Evolutionary conservation across 2,888 invertebrate genomes (phyloP).

Genomic region (Synanthedon andrenaeformis): DNA sequence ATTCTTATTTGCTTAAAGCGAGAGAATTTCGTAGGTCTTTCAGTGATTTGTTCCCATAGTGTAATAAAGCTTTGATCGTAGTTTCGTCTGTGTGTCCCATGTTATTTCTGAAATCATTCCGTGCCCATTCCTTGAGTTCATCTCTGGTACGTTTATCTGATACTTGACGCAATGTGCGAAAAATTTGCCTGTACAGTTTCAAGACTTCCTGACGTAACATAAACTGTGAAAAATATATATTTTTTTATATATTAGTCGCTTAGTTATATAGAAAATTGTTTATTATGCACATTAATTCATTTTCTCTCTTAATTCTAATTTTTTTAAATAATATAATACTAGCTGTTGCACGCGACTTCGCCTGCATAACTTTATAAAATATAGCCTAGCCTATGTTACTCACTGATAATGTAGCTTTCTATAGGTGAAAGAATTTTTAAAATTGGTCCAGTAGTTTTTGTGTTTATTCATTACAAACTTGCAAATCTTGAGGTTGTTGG

Average conservation of each 20-base stretch:
- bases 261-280: neutral
- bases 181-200: conserved; percentile 79
- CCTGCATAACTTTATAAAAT: no score
- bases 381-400: no score
- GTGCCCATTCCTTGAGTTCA: conserved; percentile 80
- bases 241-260: neutral
- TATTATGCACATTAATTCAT: neutral
- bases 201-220: conserved; percentile 83
- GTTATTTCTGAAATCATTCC: conserved; percentile 79
- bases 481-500: no score
- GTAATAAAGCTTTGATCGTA: conserved; percentile 77
- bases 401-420: no score
- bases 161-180: conserved; percentile 75
- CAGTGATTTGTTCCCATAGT: conserved; percentile 77
- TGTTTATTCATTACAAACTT: no score
- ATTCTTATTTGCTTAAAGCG: conserved; percentile 62
- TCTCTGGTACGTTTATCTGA: conserved; percentile 72
- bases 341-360: no score
- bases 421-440: no score
- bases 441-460: no score
- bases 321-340: neutral
- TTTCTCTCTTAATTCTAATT: neutral
- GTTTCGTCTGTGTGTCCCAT: conserved; percentile 79
- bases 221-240: conserved; percentile 71
- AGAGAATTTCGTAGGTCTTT: conserved; percentile 76